Base-by-base conservation (phyloP, 2,113 vertebrate genomes). In the Stegostoma tigrinum region DNA sequence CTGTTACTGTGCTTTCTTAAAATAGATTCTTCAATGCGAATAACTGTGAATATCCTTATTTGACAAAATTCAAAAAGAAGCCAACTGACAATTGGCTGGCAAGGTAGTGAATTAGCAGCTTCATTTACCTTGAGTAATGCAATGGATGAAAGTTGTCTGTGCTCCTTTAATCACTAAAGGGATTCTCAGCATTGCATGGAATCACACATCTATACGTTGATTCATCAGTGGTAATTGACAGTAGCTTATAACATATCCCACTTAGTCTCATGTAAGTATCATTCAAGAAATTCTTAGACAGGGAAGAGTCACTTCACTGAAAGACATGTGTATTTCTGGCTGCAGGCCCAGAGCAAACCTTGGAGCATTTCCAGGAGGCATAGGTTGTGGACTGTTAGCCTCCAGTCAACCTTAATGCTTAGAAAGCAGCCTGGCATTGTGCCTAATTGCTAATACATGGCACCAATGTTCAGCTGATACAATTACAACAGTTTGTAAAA, bases 201-300 rank as follows among this genome's bases (percentile, higher is more conserved):
- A 90, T 27, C 87, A 14, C 48, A 64, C 38, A 17, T 90, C 87
- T 61, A 14, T 90, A 90, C 48, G n/a, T 90, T n/a, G 2, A 45
- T 34, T 10, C 21, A 95, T 75, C 52, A 48, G 68, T 42, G 52
- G 30, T 95, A 42, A 23, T 10, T 48, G 12, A 72, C 67, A 52
- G 23, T 75, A 4, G 34, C 21, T 75, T 93, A 61, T 8, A 64
- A 38, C 8, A 6, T 66, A 93, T 67, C 55, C 55, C 87, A 91
- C 10, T 30, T 94, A 45, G 72, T 94, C 66, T 70, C 67, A 72
- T 42, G 42, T 72, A 72, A 75, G 48, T 15, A 95, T 95, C 23
- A 95, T 95, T 95, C 17, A 68, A 45, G 45, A 70, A 95, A 70
- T 95, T 95, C 42, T 68, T 95, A 17, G 68, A 95, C 67, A 95